Percentiles rank a stretch among this genome's conserved stretches.
These are phyloP conservation scores for Papilio xuthus DNA, from an alignment of 1,140 invertebrate species.

Conservation along the genomic window DNA sequence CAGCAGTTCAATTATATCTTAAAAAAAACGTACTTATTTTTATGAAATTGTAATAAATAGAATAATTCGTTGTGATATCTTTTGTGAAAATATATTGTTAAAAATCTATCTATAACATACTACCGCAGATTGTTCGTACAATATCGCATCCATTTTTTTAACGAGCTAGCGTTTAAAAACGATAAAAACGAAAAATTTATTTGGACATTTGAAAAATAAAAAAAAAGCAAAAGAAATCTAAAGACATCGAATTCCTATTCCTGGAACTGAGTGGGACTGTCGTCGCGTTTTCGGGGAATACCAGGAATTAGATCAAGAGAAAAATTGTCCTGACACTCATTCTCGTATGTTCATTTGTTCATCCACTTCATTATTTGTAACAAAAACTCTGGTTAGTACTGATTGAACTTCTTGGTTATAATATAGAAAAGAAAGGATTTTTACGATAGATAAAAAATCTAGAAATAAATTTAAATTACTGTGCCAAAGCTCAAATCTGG, in stretches of 20 bases:
- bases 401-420: neutral
- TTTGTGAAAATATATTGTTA: too few species aligned
- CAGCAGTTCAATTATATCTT: neutral
- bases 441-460: too few species aligned
- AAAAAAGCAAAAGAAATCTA: conserved; percentile 12
- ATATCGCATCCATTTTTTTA: too few species aligned
- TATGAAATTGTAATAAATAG: neutral
- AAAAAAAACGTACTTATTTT: too few species aligned
- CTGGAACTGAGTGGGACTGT: neutral
- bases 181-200: too few species aligned
- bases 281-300: neutral
- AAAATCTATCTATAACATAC: too few species aligned
- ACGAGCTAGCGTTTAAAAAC: too few species aligned
- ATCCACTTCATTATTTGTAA: neutral
- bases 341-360: neutral
- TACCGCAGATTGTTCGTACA: too few species aligned
- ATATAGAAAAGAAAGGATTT: too few species aligned
- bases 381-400: neutral
- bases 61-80: neutral
- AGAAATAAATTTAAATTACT: too few species aligned
- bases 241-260: conserved; percentile 1
- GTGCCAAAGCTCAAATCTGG: too few species aligned
- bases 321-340: neutral
- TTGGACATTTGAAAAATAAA: neutral
- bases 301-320: neutral